A percentile compares a stretch with the other conserved stretches of the same genome.
These are phyloP conservation scores for Seira sanloemensis DNA, from an alignment of 2,888 invertebrate genomes.

Conservation along the genomic window DNA sequence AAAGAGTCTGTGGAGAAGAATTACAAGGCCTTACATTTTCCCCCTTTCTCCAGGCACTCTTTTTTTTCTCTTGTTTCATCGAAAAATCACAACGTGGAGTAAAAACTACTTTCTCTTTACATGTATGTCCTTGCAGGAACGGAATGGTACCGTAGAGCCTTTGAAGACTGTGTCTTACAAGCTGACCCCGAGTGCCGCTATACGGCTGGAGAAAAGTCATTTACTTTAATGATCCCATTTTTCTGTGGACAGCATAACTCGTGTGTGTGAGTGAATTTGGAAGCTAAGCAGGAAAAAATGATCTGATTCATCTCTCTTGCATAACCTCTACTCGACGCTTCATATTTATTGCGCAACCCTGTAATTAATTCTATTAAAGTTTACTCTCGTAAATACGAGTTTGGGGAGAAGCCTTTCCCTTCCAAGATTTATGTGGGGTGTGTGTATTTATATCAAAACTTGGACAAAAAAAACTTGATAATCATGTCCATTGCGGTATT, in stretches of 20 bases:
- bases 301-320: no score
- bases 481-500: no score
- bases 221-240: constrained; percentile 79
- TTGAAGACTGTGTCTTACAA: constrained; percentile 76
- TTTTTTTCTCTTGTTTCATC: no score
- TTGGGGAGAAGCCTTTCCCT: no score
- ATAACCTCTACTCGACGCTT: no score
- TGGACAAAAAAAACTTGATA: no score
- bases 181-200: constrained; percentile 77
- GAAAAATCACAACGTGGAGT: constrained; percentile 1
- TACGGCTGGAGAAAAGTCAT: constrained; percentile 75
- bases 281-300: no score
- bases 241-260: constrained; percentile 81
- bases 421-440: no score
- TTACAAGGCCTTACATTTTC: no score
- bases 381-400: background rate
- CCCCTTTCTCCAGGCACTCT: background rate
- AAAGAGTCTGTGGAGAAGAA: no score
- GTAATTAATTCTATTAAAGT: background rate
- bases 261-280: constrained; percentile 78
- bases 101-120: background rate
- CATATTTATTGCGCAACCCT: background rate
- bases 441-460: no score
- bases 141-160: constrained; percentile 71
- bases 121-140: constrained; percentile 58